phyloP scores from a whole-genome alignment of 2,888 invertebrate genomes.

The Polymixis flavicincta region DNA sequence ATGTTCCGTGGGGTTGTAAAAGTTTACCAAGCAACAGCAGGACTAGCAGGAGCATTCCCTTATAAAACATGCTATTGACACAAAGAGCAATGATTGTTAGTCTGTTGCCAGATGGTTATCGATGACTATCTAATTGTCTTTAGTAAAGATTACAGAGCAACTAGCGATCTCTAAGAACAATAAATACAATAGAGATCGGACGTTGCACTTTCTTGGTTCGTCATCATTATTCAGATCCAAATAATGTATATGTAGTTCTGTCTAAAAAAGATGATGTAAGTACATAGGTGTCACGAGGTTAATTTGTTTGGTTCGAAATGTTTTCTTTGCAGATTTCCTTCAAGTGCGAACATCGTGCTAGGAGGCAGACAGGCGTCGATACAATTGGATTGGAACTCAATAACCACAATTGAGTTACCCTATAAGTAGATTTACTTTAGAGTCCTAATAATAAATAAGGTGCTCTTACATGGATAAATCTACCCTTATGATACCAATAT shows the following conservation, averaged over 20 bases:
- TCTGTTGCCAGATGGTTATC: background rate
- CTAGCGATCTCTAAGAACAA: too few species aligned
- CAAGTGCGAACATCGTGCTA: constrained; percentile 2
- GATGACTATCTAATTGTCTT: background rate
- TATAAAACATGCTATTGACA: background rate
- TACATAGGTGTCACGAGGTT: background rate
- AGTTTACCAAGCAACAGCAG: background rate
- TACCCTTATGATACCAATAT: background rate
- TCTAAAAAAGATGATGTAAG: background rate
- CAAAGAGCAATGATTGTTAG: background rate
- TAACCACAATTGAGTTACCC: constrained; percentile 11
- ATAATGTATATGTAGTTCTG: background rate
- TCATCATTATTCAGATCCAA: too few species aligned
- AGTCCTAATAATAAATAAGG: background rate
- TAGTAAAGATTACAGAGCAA: background rate
- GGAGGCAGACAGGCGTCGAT: constrained; percentile 6
- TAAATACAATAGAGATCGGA: too few species aligned
- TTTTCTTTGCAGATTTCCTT: constrained; percentile 1
- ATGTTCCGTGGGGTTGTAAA: background rate
- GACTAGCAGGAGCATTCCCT: background rate
- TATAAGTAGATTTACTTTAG: background rate
- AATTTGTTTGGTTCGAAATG: background rate
- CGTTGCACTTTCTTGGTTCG: too few species aligned
- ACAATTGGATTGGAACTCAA: background rate
- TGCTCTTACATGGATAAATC: background rate